These are phyloP conservation scores for Garrulus glandarius DNA, from an alignment of 2,797 vertebrate species.

Conservation along the genomic window DNA sequence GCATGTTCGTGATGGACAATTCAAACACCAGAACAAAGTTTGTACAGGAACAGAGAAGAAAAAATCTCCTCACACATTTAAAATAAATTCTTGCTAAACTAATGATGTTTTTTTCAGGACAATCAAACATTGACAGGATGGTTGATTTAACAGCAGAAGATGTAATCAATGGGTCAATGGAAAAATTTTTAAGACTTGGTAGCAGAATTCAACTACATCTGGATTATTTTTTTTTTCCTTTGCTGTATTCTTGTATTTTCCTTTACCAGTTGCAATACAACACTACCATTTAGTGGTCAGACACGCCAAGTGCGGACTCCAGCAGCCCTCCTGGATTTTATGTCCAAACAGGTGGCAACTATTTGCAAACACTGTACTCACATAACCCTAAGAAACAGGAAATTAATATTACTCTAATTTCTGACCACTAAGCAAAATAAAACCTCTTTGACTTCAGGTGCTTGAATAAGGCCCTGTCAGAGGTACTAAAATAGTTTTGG, in stretches of 20 bases:
- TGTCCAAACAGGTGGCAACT: not conserved
- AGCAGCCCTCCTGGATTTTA: not conserved
- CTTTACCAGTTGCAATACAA: not conserved
- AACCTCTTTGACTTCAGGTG: not conserved
- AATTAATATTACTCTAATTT: not conserved
- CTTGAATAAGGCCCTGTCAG: not conserved
- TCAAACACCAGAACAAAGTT: not conserved
- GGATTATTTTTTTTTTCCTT: not conserved
- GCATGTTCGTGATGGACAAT: not conserved
- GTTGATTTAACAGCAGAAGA: not conserved
- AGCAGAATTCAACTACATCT: not conserved
- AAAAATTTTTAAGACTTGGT: not conserved
- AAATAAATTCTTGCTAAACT: not conserved
- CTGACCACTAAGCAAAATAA: not conserved
- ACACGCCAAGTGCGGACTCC: not conserved
- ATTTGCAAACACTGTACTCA: not conserved
- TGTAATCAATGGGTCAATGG: not conserved
- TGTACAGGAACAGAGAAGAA: not conserved
- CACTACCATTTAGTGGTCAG: slow-evolving; percentile 52
- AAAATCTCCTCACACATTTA: not conserved
- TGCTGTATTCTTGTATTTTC: not conserved
- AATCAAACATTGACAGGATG: not conserved
- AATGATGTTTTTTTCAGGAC: not conserved
- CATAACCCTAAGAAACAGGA: not conserved
- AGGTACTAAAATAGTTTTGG: not conserved